phyloP scores from a whole-genome alignment of 1,140 invertebrate species.

The Brevipalpus yothersi region DNA sequence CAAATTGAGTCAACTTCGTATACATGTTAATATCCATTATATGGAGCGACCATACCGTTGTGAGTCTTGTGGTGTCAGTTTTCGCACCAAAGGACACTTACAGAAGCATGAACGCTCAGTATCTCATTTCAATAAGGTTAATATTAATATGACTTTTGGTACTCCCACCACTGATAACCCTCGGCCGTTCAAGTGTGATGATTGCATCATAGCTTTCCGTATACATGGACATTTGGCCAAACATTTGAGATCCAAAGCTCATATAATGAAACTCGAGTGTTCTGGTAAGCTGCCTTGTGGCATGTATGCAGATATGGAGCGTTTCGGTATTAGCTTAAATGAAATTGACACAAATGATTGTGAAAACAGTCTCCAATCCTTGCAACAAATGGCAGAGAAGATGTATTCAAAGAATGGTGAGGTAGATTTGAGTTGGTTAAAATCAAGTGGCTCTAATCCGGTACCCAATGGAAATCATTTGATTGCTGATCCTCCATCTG shows the following conservation, averaged over 20 bases:
- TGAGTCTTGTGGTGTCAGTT: slow-evolving; percentile 66
- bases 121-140: slow-evolving; percentile 63
- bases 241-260: slow-evolving; percentile 84
- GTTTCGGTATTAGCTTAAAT: slow-evolving; percentile 61
- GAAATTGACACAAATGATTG: slow-evolving; percentile 84
- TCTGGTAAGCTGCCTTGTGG: slow-evolving; percentile 77
- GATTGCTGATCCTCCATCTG: not conserved
- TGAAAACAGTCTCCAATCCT: slow-evolving; percentile 64
- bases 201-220: slow-evolving; percentile 83
- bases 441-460: not conserved
- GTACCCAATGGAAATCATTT: not conserved
- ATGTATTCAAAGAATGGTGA: not conserved
- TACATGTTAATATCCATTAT: slow-evolving; percentile 89
- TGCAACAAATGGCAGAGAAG: slow-evolving; percentile 43
- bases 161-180: slow-evolving; percentile 63
- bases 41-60: slow-evolving; percentile 75
- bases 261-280: slow-evolving; percentile 82
- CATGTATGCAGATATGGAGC: slow-evolving; percentile 80
- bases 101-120: slow-evolving; percentile 72
- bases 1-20: slow-evolving; percentile 58
- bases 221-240: slow-evolving; percentile 89
- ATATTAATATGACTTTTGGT: slow-evolving; percentile 61
- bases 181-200: slow-evolving; percentile 72
- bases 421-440: not conserved
- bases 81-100: slow-evolving; percentile 67